These are phyloP conservation scores for Strongylocentrotus purpuratus DNA, from an alignment of 35 echinoderm and acorn worm species.

Conservation along the genomic window DNA sequence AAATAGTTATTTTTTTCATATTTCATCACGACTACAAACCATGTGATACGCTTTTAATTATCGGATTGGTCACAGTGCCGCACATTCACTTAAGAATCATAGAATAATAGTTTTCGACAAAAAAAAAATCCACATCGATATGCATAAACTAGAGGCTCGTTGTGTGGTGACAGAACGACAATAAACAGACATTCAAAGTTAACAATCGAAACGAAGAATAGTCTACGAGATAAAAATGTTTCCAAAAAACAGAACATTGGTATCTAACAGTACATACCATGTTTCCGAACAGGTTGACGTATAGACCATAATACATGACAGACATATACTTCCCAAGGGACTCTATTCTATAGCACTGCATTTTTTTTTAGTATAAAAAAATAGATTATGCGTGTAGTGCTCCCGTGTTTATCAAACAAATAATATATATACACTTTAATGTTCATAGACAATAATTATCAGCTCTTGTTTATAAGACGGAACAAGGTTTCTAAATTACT, in stretches of 20 bases:
- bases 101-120: background rate
- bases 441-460: background rate
- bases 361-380: background rate
- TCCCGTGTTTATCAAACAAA: background rate
- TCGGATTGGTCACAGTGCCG: background rate
- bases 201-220: background rate
- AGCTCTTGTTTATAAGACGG: background rate
- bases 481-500: background rate
- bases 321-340: background rate
- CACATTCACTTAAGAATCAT: background rate
- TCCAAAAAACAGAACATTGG: background rate
- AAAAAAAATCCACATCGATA: background rate
- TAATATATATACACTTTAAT: background rate
- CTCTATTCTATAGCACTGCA: background rate
- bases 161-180: background rate
- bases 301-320: background rate
- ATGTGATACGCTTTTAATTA: background rate
- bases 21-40: slow-evolving; percentile 17
- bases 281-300: background rate
- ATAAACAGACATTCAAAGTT: background rate
- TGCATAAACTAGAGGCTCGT: slow-evolving; percentile 9
- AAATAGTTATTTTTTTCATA: background rate
- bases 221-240: background rate
- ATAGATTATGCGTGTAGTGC: background rate
- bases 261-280: background rate